Percentiles rank a stretch among this genome's conserved stretches.
These are phyloP conservation scores for Philereme vetulata DNA, from an alignment of 2,888 invertebrate genomes.

Conservation along the genomic window DNA sequence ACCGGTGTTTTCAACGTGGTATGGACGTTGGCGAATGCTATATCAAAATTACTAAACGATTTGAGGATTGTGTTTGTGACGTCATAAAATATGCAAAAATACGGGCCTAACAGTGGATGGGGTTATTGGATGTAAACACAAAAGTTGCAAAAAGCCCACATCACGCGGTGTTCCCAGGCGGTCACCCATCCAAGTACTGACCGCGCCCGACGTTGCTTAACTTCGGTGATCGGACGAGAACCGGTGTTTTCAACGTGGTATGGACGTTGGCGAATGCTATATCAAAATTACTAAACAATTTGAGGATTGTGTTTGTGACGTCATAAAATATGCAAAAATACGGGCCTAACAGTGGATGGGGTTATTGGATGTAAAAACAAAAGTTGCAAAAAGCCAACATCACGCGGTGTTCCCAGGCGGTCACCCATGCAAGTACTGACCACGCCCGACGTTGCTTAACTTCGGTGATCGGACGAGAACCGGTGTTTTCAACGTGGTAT, in stretches of 20 bases:
- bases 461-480: slow-evolving; percentile 76
- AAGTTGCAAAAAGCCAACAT: neutral
- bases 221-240: slow-evolving; percentile 79
- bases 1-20: slow-evolving; percentile 65
- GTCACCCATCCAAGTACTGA: slow-evolving; percentile 82
- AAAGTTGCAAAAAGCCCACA: slow-evolving; percentile 50
- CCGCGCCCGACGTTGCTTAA: slow-evolving; percentile 79
- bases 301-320: too few species aligned
- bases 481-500: slow-evolving; percentile 66
- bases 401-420: neutral
- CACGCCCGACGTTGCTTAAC: slow-evolving; percentile 74
- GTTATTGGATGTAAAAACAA: too few species aligned
- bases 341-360: too few species aligned
- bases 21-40: slow-evolving; percentile 53
- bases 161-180: slow-evolving; percentile 66
- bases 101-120: too few species aligned
- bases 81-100: too few species aligned
- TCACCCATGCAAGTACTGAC: slow-evolving; percentile 46
- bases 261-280: slow-evolving; percentile 51
- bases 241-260: slow-evolving; percentile 64
- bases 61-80: too few species aligned
- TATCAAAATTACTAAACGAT: too few species aligned
- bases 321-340: too few species aligned
- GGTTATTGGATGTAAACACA: neutral
- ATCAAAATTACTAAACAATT: too few species aligned